Conservation (phyloP, 2,888 invertebrate species). For the Rhingia rostrata region DNA sequence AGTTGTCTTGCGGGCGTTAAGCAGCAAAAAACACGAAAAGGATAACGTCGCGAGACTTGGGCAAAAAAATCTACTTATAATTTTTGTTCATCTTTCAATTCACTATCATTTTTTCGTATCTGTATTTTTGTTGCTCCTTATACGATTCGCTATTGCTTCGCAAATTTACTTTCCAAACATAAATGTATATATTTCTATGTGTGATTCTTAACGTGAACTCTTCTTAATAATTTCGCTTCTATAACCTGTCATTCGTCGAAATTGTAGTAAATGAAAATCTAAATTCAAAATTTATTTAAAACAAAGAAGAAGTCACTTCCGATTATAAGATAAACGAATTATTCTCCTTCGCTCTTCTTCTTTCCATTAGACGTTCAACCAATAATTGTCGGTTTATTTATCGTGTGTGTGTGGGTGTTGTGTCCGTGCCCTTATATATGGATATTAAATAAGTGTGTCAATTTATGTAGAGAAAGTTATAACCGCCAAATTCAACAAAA, state of each 20-base stretch:
- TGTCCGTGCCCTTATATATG: constrained; percentile 15
- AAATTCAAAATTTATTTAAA: not conserved
- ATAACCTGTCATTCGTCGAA: not conserved
- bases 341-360: constrained; percentile 11
- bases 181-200: not conserved
- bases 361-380: not conserved
- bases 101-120: constrained; percentile 38
- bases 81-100: constrained; percentile 71
- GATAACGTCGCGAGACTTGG: constrained; percentile 68
- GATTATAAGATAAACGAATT: constrained; percentile 9
- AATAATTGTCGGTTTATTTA: constrained; percentile 50
- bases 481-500: constrained; percentile 45
- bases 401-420: constrained; percentile 31
- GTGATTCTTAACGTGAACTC: not conserved
- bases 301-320: not conserved
- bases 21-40: constrained; percentile 65
- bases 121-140: constrained; percentile 20
- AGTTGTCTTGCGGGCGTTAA: constrained; percentile 72
- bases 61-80: constrained; percentile 60
- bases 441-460: constrained; percentile 39
- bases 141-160: constrained; percentile 33
- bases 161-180: constrained; percentile 9
- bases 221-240: constrained; percentile 20
- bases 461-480: constrained; percentile 29
- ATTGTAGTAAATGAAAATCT: not conserved